Base-by-base conservation (phyloP, 2,888 invertebrate genomes). In the Pseudococcus longispinus region DNA sequence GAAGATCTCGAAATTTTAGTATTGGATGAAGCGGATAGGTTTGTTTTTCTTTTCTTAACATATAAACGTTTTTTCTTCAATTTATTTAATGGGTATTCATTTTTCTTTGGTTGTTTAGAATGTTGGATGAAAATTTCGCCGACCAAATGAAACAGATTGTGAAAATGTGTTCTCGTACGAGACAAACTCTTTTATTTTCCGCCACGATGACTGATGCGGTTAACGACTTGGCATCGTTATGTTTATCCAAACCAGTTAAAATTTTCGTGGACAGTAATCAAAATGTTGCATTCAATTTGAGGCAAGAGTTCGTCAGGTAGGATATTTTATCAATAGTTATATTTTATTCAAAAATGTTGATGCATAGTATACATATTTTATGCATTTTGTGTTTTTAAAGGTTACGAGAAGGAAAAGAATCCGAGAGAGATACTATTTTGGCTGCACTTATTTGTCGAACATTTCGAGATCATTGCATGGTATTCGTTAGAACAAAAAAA, bases 131-230 rank as follows among this genome's bases (percentile, higher is more conserved):
- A 90, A 97, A 97, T 91, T 99, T 99, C 92, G 97, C 97, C 0
- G 98, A 98, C 89, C 99, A 99, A 91, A 98, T 99, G 97, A 98
- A 98, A 90, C 98, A 99, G 91, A 97, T 99, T 89, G 96, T 99
- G 84, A 94, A 95, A 23, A 95, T 97, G 89, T 99, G 99, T 91
- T 94, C 97, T 0, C 93, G 94, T 87, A 96, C 95, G 20, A 93
- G 98, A 13, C 99, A 99, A 91, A 99, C 98, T 0, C 96, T 99
- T 94, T 92, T 99, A 87, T 99, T 99, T 92, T 99, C 99, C 0
- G 99, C 99, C 51, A 99, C 99, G 18, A 99, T 99, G 98, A 98
- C 98, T n/a, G 98, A 98, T 87, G 95, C 96, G 91, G 98, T 98
- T 0, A 95, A 97, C 91, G 98, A 98, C 91, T 92, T 99, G 87